Conservation (phyloP, 2,113 vertebrate genomes). For the Platichthys stellatus region DNA sequence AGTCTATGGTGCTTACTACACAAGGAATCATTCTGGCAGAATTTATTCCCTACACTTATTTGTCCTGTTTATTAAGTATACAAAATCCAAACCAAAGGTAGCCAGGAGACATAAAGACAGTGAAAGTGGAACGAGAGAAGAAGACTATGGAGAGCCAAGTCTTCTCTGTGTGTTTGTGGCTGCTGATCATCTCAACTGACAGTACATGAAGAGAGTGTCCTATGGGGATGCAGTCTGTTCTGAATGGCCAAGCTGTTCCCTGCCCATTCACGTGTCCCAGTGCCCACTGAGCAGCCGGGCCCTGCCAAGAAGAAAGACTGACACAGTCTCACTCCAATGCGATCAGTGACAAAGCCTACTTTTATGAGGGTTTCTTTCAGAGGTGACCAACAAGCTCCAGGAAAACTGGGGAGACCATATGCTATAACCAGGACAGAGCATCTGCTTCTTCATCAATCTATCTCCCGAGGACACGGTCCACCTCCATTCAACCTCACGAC, state of each 20-base stretch:
- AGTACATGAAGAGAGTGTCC: conserved; percentile 63
- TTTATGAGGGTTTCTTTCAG: conserved; percentile 56
- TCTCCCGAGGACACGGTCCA: conserved; percentile 48
- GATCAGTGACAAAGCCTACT: conserved; percentile 54
- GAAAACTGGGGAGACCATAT: conserved; percentile 67
- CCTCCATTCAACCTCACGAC: conserved; percentile 39
- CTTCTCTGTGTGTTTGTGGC: conserved; percentile 61
- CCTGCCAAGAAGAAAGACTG: conserved; percentile 55
- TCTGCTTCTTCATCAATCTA: conserved; percentile 35
- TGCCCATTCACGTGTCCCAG: conserved; percentile 55
- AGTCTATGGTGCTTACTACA: conserved; percentile 4
- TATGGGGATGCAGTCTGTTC: conserved; percentile 75
- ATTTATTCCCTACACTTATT: conserved; percentile 30
- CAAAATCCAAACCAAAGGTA: conserved; percentile 57
- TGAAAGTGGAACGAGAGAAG: conserved; percentile 11
- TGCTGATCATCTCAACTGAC: conserved; percentile 64
- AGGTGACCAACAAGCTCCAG: conserved; percentile 59
- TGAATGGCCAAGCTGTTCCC: conserved; percentile 75
- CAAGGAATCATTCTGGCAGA: conserved; percentile 18
- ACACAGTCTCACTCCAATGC: conserved; percentile 30
- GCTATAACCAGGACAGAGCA: conserved; percentile 45
- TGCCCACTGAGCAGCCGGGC: conserved; percentile 46
- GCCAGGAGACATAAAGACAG: conserved; percentile 65
- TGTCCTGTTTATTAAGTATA: conserved; percentile 41
- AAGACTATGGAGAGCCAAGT: conserved; percentile 52